Percentiles rank a stretch among this genome's conserved stretches.
Evolutionary conservation across 2,113 vertebrate genomes (phyloP).

Genomic region (Mastomys natalensis): DNA sequence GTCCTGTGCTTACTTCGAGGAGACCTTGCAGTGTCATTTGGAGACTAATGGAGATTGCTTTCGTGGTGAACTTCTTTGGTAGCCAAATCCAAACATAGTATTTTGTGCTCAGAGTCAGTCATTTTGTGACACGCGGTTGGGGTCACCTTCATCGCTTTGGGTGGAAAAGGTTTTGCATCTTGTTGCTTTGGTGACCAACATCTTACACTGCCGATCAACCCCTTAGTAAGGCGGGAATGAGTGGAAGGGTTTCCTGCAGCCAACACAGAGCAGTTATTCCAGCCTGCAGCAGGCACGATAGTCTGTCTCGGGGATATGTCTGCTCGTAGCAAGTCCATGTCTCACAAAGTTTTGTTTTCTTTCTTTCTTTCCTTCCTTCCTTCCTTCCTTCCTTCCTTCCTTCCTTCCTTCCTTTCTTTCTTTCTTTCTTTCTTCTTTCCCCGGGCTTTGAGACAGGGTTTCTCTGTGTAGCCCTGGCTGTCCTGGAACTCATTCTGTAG

Average conservation of each 20-base stretch:
- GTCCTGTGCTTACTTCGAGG: neutral
- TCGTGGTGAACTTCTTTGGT: neutral
- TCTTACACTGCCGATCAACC: neutral
- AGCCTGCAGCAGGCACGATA: neutral
- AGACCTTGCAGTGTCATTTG: neutral
- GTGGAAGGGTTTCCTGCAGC: neutral
- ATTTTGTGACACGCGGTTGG: neutral
- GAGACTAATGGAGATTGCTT: neutral
- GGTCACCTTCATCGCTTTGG: neutral
- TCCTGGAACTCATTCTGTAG: too few relatives aligned
- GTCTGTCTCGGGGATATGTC: neutral
- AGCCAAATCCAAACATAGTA: neutral
- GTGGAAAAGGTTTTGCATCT: neutral
- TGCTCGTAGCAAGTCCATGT: neutral
- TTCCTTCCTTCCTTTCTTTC: too few relatives aligned
- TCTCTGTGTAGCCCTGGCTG: too few relatives aligned
- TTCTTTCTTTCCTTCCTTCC: too few relatives aligned
- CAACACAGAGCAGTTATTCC: too few relatives aligned
- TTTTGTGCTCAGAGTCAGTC: constrained; percentile 23
- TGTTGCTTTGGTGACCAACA: neutral
- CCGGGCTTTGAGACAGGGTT: too few relatives aligned
- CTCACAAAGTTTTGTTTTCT: too few relatives aligned
- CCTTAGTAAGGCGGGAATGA: neutral
- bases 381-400: too few relatives aligned
- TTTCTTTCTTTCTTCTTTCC: too few relatives aligned